phyloP scores from a whole-genome alignment of 37 sponge, comb jelly and placozoan genomes.

The Petrosia ficiformis region DNA sequence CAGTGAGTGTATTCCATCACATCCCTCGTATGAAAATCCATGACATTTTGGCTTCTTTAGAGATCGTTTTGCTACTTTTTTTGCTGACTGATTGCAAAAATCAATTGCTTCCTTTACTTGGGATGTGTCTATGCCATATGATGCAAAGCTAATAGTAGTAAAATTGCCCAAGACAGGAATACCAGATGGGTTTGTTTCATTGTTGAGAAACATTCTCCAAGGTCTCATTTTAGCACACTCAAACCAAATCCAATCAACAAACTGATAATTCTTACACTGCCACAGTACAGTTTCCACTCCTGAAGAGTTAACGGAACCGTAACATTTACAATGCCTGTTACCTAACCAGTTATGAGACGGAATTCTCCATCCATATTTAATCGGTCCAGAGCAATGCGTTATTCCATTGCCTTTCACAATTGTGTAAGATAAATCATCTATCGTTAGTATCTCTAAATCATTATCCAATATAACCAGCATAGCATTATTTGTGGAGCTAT shows the following conservation, averaged over 20 bases:
- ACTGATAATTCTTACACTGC: slow-evolving; percentile 8
- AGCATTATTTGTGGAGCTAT: slow-evolving; percentile 14
- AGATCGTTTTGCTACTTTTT: not conserved
- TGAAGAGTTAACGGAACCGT: slow-evolving; percentile 11
- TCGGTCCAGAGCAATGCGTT: slow-evolving; percentile 23
- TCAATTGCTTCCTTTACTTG: not conserved
- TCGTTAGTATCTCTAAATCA: slow-evolving; percentile 9
- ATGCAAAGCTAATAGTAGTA: slow-evolving; percentile 24
- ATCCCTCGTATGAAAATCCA: slow-evolving; percentile 16
- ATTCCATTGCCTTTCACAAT: not conserved
- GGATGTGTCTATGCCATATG: not conserved
- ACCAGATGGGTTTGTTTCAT: slow-evolving; percentile 9
- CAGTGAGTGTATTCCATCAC: not conserved
- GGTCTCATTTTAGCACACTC: not conserved
- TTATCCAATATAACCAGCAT: slow-evolving; percentile 14
- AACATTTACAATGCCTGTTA: slow-evolving; percentile 13
- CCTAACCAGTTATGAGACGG: slow-evolving; percentile 15
- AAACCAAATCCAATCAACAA: slow-evolving; percentile 39
- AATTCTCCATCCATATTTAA: slow-evolving; percentile 17
- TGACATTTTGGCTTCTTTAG: not conserved
- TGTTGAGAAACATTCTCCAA: slow-evolving; percentile 49
- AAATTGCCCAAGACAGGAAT: slow-evolving; percentile 40
- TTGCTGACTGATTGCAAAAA: not conserved
- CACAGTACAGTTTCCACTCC: slow-evolving; percentile 5
- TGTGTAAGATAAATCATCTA: not conserved